phyloP scores from a whole-genome alignment of 2,113 vertebrate species.

The Lampris megalopsis region DNA sequence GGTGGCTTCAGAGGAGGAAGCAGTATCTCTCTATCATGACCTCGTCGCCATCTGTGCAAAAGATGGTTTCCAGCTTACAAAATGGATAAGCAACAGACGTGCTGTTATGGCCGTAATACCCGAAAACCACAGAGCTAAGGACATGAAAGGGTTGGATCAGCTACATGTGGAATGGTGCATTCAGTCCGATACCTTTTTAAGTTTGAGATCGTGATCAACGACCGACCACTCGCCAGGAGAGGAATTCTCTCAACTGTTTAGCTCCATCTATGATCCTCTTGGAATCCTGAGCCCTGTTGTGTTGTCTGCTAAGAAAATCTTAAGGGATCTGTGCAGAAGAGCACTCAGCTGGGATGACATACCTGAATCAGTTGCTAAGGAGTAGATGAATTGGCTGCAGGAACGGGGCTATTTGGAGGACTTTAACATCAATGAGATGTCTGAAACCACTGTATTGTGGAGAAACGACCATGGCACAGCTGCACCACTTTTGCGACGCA shows the following conservation, averaged over 20 bases:
- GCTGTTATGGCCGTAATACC: neutral
- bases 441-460: neutral
- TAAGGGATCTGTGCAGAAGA: conserved; percentile 25
- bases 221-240: conserved; percentile 5
- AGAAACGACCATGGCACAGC: too few species aligned
- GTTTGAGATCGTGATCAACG: conserved; percentile 13
- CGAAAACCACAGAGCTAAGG: conserved; percentile 5
- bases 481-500: neutral
- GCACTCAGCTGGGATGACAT: conserved; percentile 24
- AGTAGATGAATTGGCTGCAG: conserved; percentile 14
- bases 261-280: conserved; percentile 37
- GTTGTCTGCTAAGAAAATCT: conserved; percentile 18
- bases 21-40: neutral
- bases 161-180: conserved; percentile 26
- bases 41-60: neutral
- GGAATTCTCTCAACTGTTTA: conserved; percentile 20
- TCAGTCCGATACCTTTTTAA: conserved; percentile 26
- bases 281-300: conserved; percentile 21
- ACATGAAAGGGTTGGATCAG: conserved; percentile 2
- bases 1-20: neutral
- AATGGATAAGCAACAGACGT: conserved; percentile 22
- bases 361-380: neutral
- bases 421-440: too few species aligned
- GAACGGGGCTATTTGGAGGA: neutral
- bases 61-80: conserved; percentile 17